These are phyloP conservation scores for Gallinago nigripennis DNA, from an alignment of 2,797 vertebrate genomes.

Conservation along the genomic window DNA sequence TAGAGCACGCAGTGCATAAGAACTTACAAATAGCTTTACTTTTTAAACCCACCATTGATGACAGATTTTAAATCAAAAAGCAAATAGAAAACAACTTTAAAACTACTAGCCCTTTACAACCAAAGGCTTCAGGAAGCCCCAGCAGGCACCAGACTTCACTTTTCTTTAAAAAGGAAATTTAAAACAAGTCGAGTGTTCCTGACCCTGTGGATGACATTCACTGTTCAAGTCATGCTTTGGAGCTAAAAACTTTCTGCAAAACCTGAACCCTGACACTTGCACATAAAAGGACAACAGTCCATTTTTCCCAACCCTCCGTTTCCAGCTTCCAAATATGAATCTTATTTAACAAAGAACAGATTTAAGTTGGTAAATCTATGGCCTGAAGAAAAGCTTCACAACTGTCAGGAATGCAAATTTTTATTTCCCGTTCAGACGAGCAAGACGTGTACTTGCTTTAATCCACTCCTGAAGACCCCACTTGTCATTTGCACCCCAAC, in stretches of 20 bases:
- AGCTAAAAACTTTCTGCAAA: not conserved
- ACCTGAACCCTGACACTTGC: not conserved
- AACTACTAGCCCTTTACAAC: not conserved
- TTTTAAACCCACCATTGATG: not conserved
- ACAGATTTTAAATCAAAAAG: not conserved
- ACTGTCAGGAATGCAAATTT: not conserved
- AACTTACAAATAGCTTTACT: not conserved
- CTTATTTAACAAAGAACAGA: not conserved
- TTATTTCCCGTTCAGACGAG: not conserved
- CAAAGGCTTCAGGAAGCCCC: not conserved
- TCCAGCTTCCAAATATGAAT: not conserved
- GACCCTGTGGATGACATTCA: not conserved
- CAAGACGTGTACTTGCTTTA: not conserved
- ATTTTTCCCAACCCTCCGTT: not conserved
- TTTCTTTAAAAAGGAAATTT: not conserved
- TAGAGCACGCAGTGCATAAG: not conserved
- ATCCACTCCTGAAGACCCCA: not conserved
- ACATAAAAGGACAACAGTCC: not conserved
- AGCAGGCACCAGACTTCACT: not conserved
- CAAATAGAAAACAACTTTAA: not conserved
- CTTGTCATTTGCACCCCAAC: rapidly evolving
- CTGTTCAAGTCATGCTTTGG: not conserved
- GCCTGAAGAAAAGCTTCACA: not conserved
- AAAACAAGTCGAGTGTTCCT: not conserved
- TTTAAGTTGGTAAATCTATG: not conserved